Percentiles rank a stretch among this genome's conserved stretches.
These are phyloP conservation scores for Epiperipatus broadwayi DNA, from an alignment of 2,888 invertebrate genomes.

Conservation along the genomic window DNA sequence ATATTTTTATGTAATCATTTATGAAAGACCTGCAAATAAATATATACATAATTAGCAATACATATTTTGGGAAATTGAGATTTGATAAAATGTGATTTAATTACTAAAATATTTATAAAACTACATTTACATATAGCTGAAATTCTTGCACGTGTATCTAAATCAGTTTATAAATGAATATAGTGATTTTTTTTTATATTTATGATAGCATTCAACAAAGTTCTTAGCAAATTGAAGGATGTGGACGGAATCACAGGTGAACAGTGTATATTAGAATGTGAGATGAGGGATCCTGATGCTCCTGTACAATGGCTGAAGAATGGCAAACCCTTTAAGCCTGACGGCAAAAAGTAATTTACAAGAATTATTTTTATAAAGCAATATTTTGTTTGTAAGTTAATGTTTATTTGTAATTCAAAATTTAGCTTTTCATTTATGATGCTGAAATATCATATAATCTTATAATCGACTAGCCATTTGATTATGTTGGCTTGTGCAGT, in stretches of 20 bases:
- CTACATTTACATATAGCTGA: no score
- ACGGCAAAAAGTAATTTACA: conserved; percentile 42
- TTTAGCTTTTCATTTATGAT: conserved; percentile 65
- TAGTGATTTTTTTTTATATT: conserved; percentile 11
- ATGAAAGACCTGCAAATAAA: background rate
- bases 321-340: conserved; percentile 60
- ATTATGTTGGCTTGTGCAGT: no score
- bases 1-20: background rate
- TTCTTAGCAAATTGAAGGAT: conserved; percentile 86
- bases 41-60: no score
- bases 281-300: conserved; percentile 85
- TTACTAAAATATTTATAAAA: no score
- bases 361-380: conserved; percentile 7
- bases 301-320: conserved; percentile 87
- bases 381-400: background rate
- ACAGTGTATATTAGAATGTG: conserved; percentile 71
- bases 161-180: no score
- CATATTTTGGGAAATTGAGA: no score
- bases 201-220: conserved; percentile 71
- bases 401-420: conserved; percentile 3
- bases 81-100: no score
- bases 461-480: no score
- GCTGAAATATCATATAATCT: no score
- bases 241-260: conserved; percentile 79
- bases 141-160: no score